Conservation (phyloP, 1,140 invertebrate genomes). For the Wiebesia pumilae region DNA sequence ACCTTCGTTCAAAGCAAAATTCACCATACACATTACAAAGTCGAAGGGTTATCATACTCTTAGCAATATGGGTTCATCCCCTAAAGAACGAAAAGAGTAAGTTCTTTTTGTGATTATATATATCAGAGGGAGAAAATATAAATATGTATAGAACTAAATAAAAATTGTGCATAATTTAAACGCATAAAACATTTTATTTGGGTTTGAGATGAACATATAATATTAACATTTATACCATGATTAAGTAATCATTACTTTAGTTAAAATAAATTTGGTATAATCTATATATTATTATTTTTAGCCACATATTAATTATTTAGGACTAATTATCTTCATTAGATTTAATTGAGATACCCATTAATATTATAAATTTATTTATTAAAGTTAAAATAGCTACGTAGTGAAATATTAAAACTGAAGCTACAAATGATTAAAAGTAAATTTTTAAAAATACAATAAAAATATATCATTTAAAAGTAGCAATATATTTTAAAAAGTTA, state of each 20-base stretch:
- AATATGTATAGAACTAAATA: background rate
- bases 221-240: background rate
- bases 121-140: background rate
- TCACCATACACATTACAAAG: slow-evolving; percentile 79
- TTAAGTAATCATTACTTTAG: background rate
- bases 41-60: slow-evolving; percentile 67
- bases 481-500: too few species aligned
- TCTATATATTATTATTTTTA: background rate
- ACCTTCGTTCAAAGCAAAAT: slow-evolving; percentile 88
- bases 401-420: too few species aligned
- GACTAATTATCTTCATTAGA: too few species aligned
- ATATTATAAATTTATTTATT: too few species aligned
- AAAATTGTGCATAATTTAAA: background rate
- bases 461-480: too few species aligned
- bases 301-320: too few species aligned
- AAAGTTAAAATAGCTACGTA: too few species aligned
- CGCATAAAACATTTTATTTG: background rate
- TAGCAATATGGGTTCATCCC: slow-evolving; percentile 73
- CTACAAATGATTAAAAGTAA: too few species aligned
- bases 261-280: background rate
- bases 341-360: too few species aligned
- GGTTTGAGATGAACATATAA: background rate
- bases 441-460: too few species aligned
- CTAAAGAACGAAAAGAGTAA: slow-evolving; percentile 24
- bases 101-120: background rate